A percentile compares a stretch with the other conserved stretches of the same genome.
phyloP scores from a whole-genome alignment of 2,797 vertebrate species.

The Lacerta agilis region DNA sequence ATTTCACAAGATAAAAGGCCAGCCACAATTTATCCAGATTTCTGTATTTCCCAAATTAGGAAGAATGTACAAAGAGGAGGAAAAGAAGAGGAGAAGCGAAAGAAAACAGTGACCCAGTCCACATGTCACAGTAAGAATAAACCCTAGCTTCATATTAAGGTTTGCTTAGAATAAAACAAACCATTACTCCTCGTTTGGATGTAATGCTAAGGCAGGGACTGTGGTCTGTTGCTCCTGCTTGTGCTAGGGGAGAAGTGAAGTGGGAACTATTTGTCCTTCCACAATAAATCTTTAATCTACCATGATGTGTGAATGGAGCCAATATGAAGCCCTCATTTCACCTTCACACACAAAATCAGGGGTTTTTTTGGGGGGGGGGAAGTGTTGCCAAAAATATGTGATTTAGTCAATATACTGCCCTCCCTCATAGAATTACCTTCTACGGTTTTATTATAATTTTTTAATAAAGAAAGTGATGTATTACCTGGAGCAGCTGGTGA shows the following conservation, averaged over 20 bases:
- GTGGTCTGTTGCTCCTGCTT: background rate
- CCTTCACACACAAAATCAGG: background rate
- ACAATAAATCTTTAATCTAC: background rate
- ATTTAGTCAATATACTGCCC: background rate
- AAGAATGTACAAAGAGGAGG: background rate
- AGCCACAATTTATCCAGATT: conserved; percentile 10
- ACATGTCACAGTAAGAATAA: too few species aligned
- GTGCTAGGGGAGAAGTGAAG: background rate
- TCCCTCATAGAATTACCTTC: background rate
- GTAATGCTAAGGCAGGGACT: background rate
- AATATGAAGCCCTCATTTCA: background rate
- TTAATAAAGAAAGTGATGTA: background rate
- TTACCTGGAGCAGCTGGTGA: conserved; percentile 91
- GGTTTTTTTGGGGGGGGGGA: too few species aligned
- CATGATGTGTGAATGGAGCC: background rate
- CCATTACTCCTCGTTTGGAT: background rate
- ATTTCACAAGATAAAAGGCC: background rate
- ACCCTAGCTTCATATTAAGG: background rate
- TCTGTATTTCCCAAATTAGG: conserved; percentile 20
- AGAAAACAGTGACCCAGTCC: background rate
- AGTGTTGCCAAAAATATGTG: background rate
- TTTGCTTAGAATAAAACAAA: background rate
- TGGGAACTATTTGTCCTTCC: background rate
- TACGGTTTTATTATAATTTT: background rate
- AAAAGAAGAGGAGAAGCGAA: background rate